Evolutionary conservation across 1,140 invertebrate genomes (phyloP), one percentile per base, ranked within the genome.

Genomic region (Leptestheria dahalacensis): DNA sequence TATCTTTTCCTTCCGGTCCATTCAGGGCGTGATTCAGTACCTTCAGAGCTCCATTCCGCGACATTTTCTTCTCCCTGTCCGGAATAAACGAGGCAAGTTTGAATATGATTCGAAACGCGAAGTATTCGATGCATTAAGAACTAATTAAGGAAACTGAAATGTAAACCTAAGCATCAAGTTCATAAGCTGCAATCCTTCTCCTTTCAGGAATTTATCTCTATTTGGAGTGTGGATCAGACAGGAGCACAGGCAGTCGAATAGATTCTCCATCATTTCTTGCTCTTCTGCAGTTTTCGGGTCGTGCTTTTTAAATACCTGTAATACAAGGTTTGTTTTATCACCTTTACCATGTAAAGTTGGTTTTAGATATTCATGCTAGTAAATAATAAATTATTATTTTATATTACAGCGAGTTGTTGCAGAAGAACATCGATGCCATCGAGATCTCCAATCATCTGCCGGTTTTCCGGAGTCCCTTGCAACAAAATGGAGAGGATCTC

Each of bases 241-340:
- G 11, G 92, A 96, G 71, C 96, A 99, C 15, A 99, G 75, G 64
- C 85, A 84, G 70, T 98, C 88, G 69, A 99, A 99, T 49, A 99
- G 74, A 75, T 99, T 99, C 71, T 98, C 95, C 94, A 99, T 98
- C 68, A 93, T 86, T 74, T 99, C 97, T 67, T 90, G 82, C 72
- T 99, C 96, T 72, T 99, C 94, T 10, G 81, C 81, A 57, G 81
- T 83, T 51, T 74, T 77, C 1, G 95, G 95, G 76, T 98, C 92
- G 69, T 97, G 90, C 50, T 90, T 75, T 72, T 99, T 98, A 73
- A 95, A 99, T 65, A 82, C 85, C 86, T 89, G n/a, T n/a, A n/a
- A n/a, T n/a, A n/a, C n/a, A n/a, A n/a, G n/a, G n/a, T n/a, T n/a
- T n/a, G n/a, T n/a, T n/a, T n/a, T n/a, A n/a, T n/a, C n/a, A n/a